Evolutionary conservation across 2,113 vertebrate species (phyloP), one percentile per base, ranked within the genome.

Genomic region (Phyllopteryx taeniolatus): DNA sequence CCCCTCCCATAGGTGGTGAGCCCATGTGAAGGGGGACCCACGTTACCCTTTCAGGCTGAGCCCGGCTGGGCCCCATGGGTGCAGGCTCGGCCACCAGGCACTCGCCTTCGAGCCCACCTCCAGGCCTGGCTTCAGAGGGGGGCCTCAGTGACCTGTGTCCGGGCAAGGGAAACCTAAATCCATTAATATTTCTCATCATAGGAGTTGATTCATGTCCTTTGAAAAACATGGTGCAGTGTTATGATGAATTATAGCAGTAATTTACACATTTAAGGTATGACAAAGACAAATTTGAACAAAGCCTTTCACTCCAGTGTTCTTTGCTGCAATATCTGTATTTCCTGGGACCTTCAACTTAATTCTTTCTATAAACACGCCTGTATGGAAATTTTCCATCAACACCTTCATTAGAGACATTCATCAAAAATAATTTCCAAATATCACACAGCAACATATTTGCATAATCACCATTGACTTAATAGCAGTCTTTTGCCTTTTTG

Each of bases 371-470:
- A 63, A 75, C 67, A 43, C 63, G 64, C 68, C 44, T 2, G 0
- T n/a, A 20, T 53, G 72, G 73, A 13, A 46, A 72, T 14, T 76
- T 79, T 77, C 70, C 63, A 61, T 77, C 53, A 84, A 80, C 54
- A 73, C 70, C 63, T 79, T 79, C 74, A 80, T 76, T 67, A 80
- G 56, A 5, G 47, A 67, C 12, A 57, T 89, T 76, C 72, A 82
- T 88, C 86, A 86, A 80, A 76, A 74, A 64, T 78, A 33, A 66
- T 79, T 81, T 78, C 66, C 63, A 80, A 84, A 82, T 75, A 79
- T 78, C 78, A 68, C 42, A 46, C 39, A 27, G 64, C 66, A 46
- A 67, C 27, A 43, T 60, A 87, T 92, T 90, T 90, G 86, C 88
- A 90, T 91, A 84, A 82, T 76, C 78, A 84, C 59, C 69, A 72